Evolutionary conservation across 2,797 vertebrate species (phyloP), one percentile per base, ranked within the genome.

Genomic region (Otolemur crassicaudatus): DNA sequence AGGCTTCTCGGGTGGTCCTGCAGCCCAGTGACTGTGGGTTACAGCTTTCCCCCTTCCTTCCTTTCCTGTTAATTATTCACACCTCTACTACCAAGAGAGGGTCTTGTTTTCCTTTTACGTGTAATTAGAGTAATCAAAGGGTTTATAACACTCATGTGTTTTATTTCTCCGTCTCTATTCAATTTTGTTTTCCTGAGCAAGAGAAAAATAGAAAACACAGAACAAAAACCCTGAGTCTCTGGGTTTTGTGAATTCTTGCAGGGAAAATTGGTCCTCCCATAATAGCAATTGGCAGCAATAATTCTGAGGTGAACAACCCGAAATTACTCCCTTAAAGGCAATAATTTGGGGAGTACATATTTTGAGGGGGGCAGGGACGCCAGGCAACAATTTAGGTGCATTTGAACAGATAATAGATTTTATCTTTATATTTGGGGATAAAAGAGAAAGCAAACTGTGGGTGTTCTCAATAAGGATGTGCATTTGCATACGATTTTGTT

Each of bases 91-190:
- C 87, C 90, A 96, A 97, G 91, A 98, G 95, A 97, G 5, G 95
- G 92, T 96, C 98, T 98, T 98, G 96, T 98, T 99, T 98, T 98
- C 97, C 97, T 98, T 93, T 97, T 98, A 98, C 97, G 97, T 99
- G 98, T 98, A 99, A 98, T 99, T 98, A 98, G 98, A 98, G 96
- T 97, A 98, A 98, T 98, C 97, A 98, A 92, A 98, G 92, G 96
- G 90, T 98, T 98, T 97, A 69, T 98, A 98, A 97, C 97, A 95
- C 97, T 98, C 98, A 97, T 91, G 56, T 92, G 94, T 65, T 98
- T 97, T 93, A 87, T 96, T 97, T 97, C 58, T 88, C 65, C 43
- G n/a, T 79, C 84, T 97, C 83, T 95, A 63, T 97, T 97, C 65
- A 95, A 83, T 49, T 34, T 94, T 96, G 73, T 0, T 10, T 82